These are phyloP conservation scores for Fopius arisanus DNA, from an alignment of 1,140 invertebrate genomes.

Conservation along the genomic window DNA sequence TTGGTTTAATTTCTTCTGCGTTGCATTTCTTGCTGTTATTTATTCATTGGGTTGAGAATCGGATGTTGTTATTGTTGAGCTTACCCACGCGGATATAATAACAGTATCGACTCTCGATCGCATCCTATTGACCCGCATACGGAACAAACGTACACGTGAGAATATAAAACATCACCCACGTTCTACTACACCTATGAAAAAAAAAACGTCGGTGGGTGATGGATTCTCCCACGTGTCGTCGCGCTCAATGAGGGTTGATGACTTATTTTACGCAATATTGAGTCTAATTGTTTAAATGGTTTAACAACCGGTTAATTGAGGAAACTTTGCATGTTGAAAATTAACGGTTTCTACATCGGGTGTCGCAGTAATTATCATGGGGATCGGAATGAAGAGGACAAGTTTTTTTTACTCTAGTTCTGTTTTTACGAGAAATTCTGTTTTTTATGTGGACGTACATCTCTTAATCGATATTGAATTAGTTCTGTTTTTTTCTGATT, in stretches of 20 bases:
- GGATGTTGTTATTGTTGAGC: not conserved
- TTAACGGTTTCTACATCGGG: not conserved
- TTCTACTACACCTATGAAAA: slow-evolving; percentile 19
- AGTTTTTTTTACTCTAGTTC: not conserved
- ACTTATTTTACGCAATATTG: slow-evolving; percentile 33
- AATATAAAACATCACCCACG: slow-evolving; percentile 14
- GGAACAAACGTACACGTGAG: slow-evolving; percentile 23
- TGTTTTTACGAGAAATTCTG: too few species aligned
- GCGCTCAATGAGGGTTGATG: not conserved
- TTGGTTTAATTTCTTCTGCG: not conserved
- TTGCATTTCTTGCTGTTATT: not conserved
- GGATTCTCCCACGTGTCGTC: slow-evolving; percentile 33
- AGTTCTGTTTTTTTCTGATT: too few species aligned
- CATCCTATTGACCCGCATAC: slow-evolving; percentile 28
- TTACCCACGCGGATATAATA: slow-evolving; percentile 17
- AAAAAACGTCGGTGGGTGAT: slow-evolving; percentile 33
- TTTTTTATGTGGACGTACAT: too few species aligned
- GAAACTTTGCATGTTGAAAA: slow-evolving; percentile 36
- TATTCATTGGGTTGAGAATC: not conserved
- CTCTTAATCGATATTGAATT: too few species aligned
- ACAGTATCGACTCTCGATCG: not conserved
- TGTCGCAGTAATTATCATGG: not conserved
- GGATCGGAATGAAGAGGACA: not conserved
- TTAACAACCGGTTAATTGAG: slow-evolving; percentile 46
- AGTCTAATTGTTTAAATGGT: slow-evolving; percentile 48